Evolutionary conservation across 2,113 vertebrate genomes (phyloP).

Genomic region (Tragelaphus scriptus): DNA sequence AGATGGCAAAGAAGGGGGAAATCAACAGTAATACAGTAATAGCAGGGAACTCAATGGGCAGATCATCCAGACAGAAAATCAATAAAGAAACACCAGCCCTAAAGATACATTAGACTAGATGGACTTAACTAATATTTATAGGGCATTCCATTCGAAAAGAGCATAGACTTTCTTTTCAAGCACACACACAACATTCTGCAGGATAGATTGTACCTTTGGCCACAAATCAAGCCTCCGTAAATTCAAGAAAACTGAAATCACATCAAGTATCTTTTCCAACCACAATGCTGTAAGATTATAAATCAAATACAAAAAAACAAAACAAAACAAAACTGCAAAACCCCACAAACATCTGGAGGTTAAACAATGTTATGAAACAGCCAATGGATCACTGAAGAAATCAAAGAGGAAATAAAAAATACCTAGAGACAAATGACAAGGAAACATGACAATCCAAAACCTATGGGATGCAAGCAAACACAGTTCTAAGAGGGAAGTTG

Average conservation of each 20-base stretch:
- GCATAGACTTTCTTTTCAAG: background rate
- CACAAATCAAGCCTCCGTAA: background rate
- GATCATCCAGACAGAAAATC: background rate
- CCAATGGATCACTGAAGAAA: background rate
- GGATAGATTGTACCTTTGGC: background rate
- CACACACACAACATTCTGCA: background rate
- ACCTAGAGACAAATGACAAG: background rate
- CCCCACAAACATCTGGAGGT: background rate
- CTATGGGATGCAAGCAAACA: background rate
- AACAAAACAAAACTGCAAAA: background rate
- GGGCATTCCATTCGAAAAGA: background rate
- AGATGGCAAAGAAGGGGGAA: background rate
- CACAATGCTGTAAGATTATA: background rate
- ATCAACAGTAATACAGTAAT: background rate
- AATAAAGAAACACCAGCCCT: background rate
- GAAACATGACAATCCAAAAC: background rate
- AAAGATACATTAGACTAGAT: background rate
- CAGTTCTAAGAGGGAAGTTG: background rate
- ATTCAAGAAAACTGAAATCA: background rate
- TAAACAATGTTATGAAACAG: background rate
- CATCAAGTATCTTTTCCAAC: background rate
- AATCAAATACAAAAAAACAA: background rate
- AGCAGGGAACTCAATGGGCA: background rate
- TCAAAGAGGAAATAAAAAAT: background rate
- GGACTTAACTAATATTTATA: background rate